Evolutionary conservation across 2,888 invertebrate species (phyloP).

Genomic region (Platypus cylindrus): DNA sequence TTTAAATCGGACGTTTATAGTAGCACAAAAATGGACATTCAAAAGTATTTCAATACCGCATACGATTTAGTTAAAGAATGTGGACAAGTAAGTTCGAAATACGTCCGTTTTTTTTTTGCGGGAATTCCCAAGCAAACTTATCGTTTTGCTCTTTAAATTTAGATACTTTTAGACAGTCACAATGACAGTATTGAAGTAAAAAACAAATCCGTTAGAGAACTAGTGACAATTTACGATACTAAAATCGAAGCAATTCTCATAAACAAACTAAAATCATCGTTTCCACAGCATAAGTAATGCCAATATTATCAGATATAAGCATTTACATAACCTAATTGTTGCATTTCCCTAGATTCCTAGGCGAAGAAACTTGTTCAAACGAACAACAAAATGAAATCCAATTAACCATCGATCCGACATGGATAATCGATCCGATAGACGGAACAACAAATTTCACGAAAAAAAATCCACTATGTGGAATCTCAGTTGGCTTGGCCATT

Average conservation of each 20-base stretch:
- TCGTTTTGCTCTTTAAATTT: no score
- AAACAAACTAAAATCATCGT: conserved; percentile 39
- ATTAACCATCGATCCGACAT: conserved; percentile 67
- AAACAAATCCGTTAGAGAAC: conserved; percentile 50
- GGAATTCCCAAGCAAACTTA: neutral
- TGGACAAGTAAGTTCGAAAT: no score
- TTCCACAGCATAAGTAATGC: conserved; percentile 50
- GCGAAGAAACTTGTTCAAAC: conserved; percentile 51
- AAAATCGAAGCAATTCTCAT: conserved; percentile 61
- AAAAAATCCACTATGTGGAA: conserved; percentile 49
- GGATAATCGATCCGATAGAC: conserved; percentile 79
- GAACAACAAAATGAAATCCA: conserved; percentile 32
- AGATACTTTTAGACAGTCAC: conserved; percentile 9
- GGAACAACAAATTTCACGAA: conserved; percentile 79
- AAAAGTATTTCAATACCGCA: no score
- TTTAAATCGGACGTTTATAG: no score
- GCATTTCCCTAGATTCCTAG: conserved; percentile 51
- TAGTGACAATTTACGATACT: conserved; percentile 69
- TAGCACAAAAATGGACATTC: no score
- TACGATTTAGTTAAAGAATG: no score
- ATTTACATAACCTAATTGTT: neutral
- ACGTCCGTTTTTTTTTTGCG: no score
- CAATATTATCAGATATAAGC: no score
- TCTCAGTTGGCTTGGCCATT: conserved; percentile 52
- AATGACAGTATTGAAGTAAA: conserved; percentile 36